Conservation (phyloP, 2,113 vertebrate genomes). For the Tachysurus vachellii region DNA sequence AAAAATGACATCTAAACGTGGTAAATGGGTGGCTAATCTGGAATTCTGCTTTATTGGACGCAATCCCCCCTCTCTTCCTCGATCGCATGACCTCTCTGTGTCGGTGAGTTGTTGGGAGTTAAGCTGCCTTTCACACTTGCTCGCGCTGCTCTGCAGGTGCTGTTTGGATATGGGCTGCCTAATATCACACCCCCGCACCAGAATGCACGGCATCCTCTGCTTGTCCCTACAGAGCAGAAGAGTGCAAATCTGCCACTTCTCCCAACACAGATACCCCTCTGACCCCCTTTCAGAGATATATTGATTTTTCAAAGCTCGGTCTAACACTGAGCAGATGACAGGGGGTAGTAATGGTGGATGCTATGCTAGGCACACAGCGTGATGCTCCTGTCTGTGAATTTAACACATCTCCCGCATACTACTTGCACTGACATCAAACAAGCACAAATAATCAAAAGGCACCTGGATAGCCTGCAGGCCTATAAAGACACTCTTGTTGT, state of each 20-base stretch:
- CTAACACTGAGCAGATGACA: constrained; percentile 62
- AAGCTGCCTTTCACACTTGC: constrained; percentile 54
- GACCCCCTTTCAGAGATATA: constrained; percentile 85
- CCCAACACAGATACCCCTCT: constrained; percentile 79
- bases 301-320: constrained; percentile 73
- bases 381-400: constrained; percentile 60
- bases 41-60: constrained; percentile 31
- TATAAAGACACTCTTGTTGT: constrained; percentile 17
- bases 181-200: constrained; percentile 76
- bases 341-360: constrained; percentile 45
- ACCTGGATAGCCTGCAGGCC: constrained; percentile 22
- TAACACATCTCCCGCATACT: constrained; percentile 49
- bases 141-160: constrained; percentile 59
- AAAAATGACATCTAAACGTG: constrained; percentile 57
- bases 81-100: constrained; percentile 6
- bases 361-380: constrained; percentile 65
- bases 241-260: constrained; percentile 84
- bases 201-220: constrained; percentile 74
- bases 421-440: constrained; percentile 47
- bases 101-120: constrained; percentile 49
- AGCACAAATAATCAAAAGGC: constrained; percentile 54
- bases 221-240: constrained; percentile 76
- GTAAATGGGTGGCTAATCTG: constrained; percentile 51
- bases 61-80: not conserved
- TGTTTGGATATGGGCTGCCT: constrained; percentile 71